Evolutionary conservation across 2,113 vertebrate genomes (phyloP), one percentile per base, ranked within the genome.

Genomic region (Myotis brandtii): DNA sequence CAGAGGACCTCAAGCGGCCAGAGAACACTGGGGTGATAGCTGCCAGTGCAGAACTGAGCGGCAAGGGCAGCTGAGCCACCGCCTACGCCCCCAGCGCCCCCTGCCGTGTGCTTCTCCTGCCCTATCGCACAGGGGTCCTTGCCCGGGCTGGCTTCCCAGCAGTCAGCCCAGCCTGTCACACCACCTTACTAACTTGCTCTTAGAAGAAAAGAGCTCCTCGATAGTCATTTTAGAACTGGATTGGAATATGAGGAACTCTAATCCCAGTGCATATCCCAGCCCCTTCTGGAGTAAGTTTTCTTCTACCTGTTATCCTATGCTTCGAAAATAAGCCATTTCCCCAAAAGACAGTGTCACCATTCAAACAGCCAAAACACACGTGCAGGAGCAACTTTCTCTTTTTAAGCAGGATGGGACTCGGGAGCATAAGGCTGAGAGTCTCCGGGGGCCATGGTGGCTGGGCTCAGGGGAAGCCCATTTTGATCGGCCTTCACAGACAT

Each of bases 251-350:
- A 85, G n/a, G 79, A 94, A 72, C 9, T 18, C 1, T n/a, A 43
- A 82, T 34, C 32, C 23, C 32, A 27, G 21, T 10, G 9, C 1
- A 10, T 21, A 9, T n/a, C 2, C 2, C 10, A n/a, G 14, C 25
- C n/a, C 12, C 11, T 70, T 89, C 67, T 5, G 5, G 43, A 40
- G 6, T 23, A 17, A 66, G 48, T 1, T 34, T 70, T 50, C n/a
- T 88, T 94, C 43, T 64, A 37, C 40, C 16, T 66, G 40, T 40
- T 52, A 52, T 20, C 32, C 40, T 23, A 8, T 67, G 48, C 56
- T 85, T 89, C 91, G 40, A 76, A 89, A 86, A 67, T 17, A 72
- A 46, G 48, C n/a, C 54, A 46, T 80, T 88, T 88, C n/a, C 85
- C 75, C 52, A 69, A 75, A 82, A 73, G 40, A 59, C 27, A 40